These are phyloP conservation scores for Euura lappo DNA, from an alignment of 1,140 invertebrate genomes.

Conservation along the genomic window DNA sequence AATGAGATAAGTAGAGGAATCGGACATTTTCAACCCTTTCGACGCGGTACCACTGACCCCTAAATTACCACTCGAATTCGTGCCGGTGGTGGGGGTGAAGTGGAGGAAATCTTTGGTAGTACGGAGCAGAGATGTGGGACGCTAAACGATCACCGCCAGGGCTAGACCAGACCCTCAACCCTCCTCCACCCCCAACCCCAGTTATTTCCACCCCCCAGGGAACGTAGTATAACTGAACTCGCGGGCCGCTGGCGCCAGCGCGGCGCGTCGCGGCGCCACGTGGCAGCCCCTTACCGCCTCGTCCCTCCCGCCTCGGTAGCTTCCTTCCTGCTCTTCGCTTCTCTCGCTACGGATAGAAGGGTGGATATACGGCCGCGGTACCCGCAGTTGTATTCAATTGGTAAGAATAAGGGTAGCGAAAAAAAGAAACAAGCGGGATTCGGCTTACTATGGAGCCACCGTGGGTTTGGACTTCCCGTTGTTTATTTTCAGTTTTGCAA, in stretches of 20 bases:
- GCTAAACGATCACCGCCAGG: constrained; percentile 10
- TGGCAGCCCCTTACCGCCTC: constrained; percentile 47
- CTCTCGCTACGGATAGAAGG: too few species aligned
- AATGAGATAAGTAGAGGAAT: too few species aligned
- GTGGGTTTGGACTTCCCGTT: too few species aligned
- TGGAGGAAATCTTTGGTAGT: background rate
- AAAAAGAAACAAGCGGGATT: too few species aligned
- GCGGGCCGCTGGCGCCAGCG: constrained; percentile 50
- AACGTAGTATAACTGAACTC: constrained; percentile 45
- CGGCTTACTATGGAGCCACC: too few species aligned
- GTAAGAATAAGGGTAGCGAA: too few species aligned
- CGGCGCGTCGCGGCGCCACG: constrained; percentile 58
- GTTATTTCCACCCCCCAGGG: constrained; percentile 35
- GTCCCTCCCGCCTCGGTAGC: constrained; percentile 20
- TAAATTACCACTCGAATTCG: background rate
- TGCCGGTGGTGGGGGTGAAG: background rate
- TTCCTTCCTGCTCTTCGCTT: too few species aligned
- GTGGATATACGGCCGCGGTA: too few species aligned
- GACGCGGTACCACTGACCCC: background rate
- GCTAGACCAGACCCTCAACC: constrained; percentile 12
- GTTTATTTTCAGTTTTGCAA: too few species aligned
- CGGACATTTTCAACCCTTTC: too few species aligned
- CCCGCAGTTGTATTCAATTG: too few species aligned
- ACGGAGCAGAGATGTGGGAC: background rate
- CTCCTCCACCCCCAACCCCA: constrained; percentile 22